A percentile compares a stretch with the other conserved stretches of the same genome.
phyloP scores from a whole-genome alignment of 2,113 vertebrate genomes.

The Egretta garzetta region DNA sequence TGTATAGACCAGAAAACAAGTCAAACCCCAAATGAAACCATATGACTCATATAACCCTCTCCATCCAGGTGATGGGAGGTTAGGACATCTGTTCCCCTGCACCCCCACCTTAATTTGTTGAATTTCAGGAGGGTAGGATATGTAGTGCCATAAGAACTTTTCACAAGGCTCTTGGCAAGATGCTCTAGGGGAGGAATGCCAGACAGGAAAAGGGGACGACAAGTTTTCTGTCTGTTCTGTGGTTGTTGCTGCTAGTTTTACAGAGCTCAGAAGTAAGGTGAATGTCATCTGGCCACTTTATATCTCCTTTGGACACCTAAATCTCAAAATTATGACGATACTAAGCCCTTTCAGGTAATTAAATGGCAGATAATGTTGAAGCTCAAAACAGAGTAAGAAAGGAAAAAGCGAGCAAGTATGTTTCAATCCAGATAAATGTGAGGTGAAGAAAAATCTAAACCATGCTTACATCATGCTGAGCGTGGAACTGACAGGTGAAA shows the following conservation, averaged over 20 bases:
- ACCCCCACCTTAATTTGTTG: neutral
- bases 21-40: neutral
- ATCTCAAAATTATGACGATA: neutral
- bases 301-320: neutral
- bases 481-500: neutral
- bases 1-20: neutral
- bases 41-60: neutral
- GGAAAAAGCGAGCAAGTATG: neutral
- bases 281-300: neutral
- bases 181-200: neutral
- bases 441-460: neutral
- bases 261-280: neutral
- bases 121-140: neutral
- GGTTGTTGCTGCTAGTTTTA: neutral
- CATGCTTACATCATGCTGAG: neutral
- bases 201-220: neutral
- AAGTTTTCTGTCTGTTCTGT: neutral
- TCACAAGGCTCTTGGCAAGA: neutral
- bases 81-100: neutral
- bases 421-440: neutral
- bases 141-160: neutral
- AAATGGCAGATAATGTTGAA: neutral
- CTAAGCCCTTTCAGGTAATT: too few relatives aligned
- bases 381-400: neutral
- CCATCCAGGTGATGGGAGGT: neutral